These are phyloP conservation scores for Cladopsammia gracilis DNA, from an alignment of 64 coral and sea anemone genomes.

Conservation along the genomic window DNA sequence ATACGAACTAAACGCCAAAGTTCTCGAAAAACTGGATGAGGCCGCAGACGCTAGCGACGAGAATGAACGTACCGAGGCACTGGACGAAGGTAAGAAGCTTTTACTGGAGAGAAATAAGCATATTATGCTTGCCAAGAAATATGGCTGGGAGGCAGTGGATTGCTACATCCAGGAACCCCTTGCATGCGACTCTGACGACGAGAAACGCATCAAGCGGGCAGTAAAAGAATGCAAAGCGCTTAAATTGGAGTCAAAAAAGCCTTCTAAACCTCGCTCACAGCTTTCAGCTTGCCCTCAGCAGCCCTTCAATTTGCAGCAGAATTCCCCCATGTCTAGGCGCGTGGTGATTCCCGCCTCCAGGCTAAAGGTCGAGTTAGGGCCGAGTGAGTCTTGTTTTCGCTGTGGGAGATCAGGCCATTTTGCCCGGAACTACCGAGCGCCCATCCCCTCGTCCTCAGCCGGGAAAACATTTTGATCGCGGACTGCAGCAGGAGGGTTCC, in stretches of 20 bases:
- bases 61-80: not conserved
- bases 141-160: conserved; percentile 49
- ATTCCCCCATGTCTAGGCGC: not conserved
- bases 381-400: not conserved
- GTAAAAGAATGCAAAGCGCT: not conserved
- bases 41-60: not conserved
- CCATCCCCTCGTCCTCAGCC: too few species aligned
- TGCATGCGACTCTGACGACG: conserved; percentile 8
- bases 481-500: not conserved
- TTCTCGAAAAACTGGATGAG: not conserved
- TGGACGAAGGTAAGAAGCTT: conserved; percentile 17
- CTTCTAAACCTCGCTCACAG: not conserved
- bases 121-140: conserved; percentile 50
- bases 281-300: not conserved
- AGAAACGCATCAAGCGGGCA: conserved; percentile 16
- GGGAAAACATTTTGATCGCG: not conserved
- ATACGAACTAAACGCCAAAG: not conserved
- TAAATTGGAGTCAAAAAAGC: not conserved
- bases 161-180: conserved; percentile 22
- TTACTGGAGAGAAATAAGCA: conserved; percentile 32
- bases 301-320: not conserved
- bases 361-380: not conserved
- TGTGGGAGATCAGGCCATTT: not conserved
- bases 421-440: not conserved
- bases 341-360: not conserved